phyloP scores from a whole-genome alignment of 2,113 vertebrate genomes.

The Rhynchomys soricoides region DNA sequence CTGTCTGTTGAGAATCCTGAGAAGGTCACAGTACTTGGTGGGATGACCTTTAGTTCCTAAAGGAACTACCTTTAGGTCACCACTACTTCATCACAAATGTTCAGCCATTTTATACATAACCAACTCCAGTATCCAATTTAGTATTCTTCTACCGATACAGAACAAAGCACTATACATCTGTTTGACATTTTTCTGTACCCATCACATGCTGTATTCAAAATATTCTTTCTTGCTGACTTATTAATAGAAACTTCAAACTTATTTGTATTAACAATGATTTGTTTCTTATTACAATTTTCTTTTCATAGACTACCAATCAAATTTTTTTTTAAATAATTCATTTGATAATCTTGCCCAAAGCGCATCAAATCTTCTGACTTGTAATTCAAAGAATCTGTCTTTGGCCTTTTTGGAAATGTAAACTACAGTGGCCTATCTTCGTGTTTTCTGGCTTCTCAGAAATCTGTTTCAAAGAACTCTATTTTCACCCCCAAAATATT shows the following conservation, averaged over 20 bases:
- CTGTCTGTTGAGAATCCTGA: background rate
- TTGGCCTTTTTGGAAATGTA: constrained; percentile 40
- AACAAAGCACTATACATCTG: constrained; percentile 11
- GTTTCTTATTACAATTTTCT: constrained; percentile 41
- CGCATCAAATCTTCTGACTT: constrained; percentile 25
- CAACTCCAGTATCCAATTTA: background rate
- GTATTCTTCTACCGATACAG: constrained; percentile 27
- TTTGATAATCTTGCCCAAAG: constrained; percentile 14
- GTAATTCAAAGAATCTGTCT: constrained; percentile 30
- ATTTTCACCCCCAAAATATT: background rate
- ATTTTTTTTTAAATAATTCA: constrained; percentile 32
- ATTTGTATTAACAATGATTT: constrained; percentile 16
- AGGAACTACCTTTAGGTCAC: background rate
- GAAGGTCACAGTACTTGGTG: background rate
- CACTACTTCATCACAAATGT: background rate
- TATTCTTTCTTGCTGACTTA: background rate
- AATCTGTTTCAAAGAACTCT: constrained; percentile 29
- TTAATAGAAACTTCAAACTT: constrained; percentile 1
- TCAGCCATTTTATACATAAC: background rate
- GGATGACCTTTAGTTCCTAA: no score
- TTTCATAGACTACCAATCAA: constrained; percentile 35
- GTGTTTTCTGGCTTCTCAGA: constrained; percentile 27
- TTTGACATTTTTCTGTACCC: constrained; percentile 38
- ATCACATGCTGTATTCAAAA: background rate
- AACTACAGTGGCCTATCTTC: background rate